Conservation (phyloP, 2,888 invertebrate genomes). For the Tridacna crocea region DNA sequence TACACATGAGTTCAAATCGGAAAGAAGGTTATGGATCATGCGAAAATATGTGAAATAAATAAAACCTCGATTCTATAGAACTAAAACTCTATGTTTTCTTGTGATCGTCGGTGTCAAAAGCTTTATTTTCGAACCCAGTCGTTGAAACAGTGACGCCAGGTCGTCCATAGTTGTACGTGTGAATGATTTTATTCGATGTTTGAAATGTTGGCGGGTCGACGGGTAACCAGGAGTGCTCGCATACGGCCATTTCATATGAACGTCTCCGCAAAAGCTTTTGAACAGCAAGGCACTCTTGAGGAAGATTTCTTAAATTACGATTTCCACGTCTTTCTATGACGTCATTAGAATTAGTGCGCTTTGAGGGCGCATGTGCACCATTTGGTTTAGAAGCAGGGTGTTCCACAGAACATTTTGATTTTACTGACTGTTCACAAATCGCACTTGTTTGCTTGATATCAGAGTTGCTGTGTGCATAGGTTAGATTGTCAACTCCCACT, state of each 20-base stretch:
- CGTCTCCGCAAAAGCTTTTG: constrained; percentile 52
- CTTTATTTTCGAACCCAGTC: constrained; percentile 50
- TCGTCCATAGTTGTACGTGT: constrained; percentile 36
- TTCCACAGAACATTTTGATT: constrained; percentile 38
- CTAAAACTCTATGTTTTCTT: constrained; percentile 19
- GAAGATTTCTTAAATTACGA: constrained; percentile 35
- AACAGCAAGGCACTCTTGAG: constrained; percentile 50
- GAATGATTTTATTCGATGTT: constrained; percentile 31
- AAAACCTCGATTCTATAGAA: background rate
- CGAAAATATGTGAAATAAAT: background rate
- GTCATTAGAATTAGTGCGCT: constrained; percentile 12
- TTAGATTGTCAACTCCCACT: constrained; percentile 55
- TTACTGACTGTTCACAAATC: background rate
- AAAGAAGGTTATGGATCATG: no score
- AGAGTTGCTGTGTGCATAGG: constrained; percentile 42
- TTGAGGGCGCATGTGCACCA: constrained; percentile 16
- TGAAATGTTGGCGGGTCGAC: constrained; percentile 40
- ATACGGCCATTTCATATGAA: constrained; percentile 61
- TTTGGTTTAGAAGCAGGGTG: background rate
- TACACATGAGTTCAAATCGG: no score
- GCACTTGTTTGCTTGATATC: constrained; percentile 33
- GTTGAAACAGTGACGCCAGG: constrained; percentile 8
- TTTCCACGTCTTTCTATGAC: constrained; percentile 4
- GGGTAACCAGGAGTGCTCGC: constrained; percentile 56
- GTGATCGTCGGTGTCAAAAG: constrained; percentile 41